Conservation (phyloP, 2,888 invertebrate species). For the Prosapia bicincta region DNA sequence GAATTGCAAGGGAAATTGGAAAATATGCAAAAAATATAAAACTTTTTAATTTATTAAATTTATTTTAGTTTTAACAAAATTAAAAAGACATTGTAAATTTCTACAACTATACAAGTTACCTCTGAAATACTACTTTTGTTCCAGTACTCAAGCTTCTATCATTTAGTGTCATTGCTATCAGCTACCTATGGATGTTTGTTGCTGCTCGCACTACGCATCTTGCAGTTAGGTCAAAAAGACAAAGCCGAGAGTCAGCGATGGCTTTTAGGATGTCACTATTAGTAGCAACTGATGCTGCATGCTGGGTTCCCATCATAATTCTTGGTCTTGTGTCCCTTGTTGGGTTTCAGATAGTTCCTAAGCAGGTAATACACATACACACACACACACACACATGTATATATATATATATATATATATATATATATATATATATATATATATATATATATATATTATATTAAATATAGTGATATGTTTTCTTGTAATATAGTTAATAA, state of each 20-base stretch:
- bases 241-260: slow-evolving; percentile 47
- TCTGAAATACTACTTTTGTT: slow-evolving; percentile 13
- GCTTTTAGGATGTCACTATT: slow-evolving; percentile 52
- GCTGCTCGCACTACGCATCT: slow-evolving; percentile 48
- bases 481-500: too few relatives aligned
- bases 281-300: slow-evolving; percentile 51
- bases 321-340: slow-evolving; percentile 49
- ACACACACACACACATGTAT: too few relatives aligned
- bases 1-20: too few relatives aligned
- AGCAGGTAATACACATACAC: too few relatives aligned
- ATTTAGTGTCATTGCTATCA: slow-evolving; percentile 48
- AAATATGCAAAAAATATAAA: too few relatives aligned
- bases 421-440: too few relatives aligned
- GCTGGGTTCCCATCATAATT: slow-evolving; percentile 52
- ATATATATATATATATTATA: too few relatives aligned
- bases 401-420: too few relatives aligned
- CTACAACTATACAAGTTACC: background rate
- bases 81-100: too few relatives aligned
- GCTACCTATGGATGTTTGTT: slow-evolving; percentile 51
- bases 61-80: too few relatives aligned
- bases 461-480: too few relatives aligned
- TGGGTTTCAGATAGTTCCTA: slow-evolving; percentile 47
- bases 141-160: slow-evolving; percentile 50
- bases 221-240: slow-evolving; percentile 44
- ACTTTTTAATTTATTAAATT: too few relatives aligned